Base-by-base conservation (phyloP, 2,888 invertebrate species). In the Lymantria dispar region DNA sequence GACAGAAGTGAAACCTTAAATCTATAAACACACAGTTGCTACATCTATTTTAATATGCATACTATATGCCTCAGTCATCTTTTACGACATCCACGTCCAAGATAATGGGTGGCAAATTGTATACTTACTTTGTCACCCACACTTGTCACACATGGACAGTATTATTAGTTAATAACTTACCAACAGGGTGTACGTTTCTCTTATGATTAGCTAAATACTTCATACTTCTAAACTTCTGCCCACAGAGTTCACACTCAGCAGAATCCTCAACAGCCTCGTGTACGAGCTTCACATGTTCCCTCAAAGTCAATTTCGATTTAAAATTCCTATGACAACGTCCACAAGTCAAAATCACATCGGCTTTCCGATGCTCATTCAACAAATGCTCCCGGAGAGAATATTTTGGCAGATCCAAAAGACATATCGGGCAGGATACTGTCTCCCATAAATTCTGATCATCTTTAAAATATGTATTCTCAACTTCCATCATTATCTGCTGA, bases 101-200 rank as follows among this genome's bases (percentile, higher is more conserved):
- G n/a, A n/a, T n/a, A n/a, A n/a, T n/a, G n/a, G n/a, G n/a, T n/a
- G n/a, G n/a, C n/a, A n/a, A n/a, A n/a, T n/a, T n/a, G n/a, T n/a
- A n/a, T n/a, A n/a, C n/a, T n/a, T n/a, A n/a, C n/a, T n/a, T n/a
- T n/a, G n/a, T n/a, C n/a, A n/a, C n/a, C n/a, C n/a, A n/a, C n/a
- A n/a, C n/a, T n/a, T n/a, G n/a, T n/a, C n/a, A n/a, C n/a, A n/a
- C n/a, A n/a, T n/a, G n/a, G n/a, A n/a, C n/a, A n/a, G n/a, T n/a
- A n/a, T n/a, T n/a, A n/a, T n/a, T n/a, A n/a, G n/a, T n/a, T n/a
- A n/a, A n/a, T n/a, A 15, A 59, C 70, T 57, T n/a, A 76, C 76
- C 76, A 13, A 55, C 52, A 0, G 78, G 78, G 57, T 78, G 78
- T 0, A 78, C 78, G 48, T 79, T 80, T 47, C 80, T 70, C 50